Percentiles rank a stretch among this genome's conserved stretches.
phyloP scores from a whole-genome alignment of 2,113 vertebrate genomes.

The Pseudonaja textilis region DNA sequence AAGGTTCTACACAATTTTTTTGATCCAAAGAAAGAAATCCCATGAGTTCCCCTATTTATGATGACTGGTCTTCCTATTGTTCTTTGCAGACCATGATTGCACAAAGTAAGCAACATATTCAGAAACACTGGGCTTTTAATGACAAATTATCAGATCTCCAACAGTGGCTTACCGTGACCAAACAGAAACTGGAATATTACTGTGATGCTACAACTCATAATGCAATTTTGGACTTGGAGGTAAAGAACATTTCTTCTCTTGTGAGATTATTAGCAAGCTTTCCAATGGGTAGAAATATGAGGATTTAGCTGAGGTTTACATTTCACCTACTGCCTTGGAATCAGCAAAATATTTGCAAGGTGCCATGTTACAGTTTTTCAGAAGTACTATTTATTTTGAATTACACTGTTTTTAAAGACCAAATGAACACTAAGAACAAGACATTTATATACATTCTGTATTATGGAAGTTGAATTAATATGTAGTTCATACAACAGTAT shows the following conservation, averaged over 20 bases:
- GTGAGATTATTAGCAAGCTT: not conserved
- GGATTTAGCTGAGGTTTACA: not conserved
- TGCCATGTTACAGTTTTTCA: not conserved
- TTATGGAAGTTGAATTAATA: not conserved
- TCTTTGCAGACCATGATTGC: constrained; percentile 59
- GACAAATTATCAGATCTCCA: constrained; percentile 75
- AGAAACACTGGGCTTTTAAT: constrained; percentile 77
- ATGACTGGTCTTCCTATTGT: not conserved
- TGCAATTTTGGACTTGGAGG: constrained; percentile 76
- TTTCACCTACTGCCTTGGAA: not conserved
- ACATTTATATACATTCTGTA: not conserved
- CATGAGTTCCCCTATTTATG: not conserved
- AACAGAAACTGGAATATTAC: constrained; percentile 75
- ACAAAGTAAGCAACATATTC: constrained; percentile 63
- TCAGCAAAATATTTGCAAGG: not conserved
- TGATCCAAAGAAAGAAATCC: not conserved
- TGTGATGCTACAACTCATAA: constrained; percentile 39
- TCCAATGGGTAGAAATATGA: not conserved
- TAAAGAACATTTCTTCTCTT: constrained; percentile 45
- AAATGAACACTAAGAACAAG: not conserved
- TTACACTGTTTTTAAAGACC: not conserved
- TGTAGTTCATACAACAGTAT: not conserved
- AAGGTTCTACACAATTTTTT: not conserved
- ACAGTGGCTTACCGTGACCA: constrained; percentile 79
- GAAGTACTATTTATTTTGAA: not conserved